Evolutionary conservation across 2,797 vertebrate species (phyloP), one percentile per base, ranked within the genome.

Genomic region (Alcedo atthis): DNA sequence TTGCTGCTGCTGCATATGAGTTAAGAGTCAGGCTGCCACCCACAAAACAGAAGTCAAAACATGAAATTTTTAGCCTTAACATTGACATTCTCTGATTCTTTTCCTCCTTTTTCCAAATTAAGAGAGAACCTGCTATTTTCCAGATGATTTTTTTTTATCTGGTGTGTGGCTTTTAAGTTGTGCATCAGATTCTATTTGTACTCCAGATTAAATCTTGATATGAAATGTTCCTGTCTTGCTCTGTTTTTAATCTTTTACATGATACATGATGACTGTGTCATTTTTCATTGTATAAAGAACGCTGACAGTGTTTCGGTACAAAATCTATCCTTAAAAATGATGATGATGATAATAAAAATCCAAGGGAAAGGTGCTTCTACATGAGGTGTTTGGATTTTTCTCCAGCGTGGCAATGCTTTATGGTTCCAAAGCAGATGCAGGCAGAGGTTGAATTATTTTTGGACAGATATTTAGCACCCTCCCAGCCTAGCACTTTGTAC

Each of bases 261-360:
- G 95, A 96, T 92, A 95, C 95, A 93, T 87, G 92, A 96, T 94
- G 94, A 95, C 96, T 93, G 81, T 67, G 91, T 97, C 97, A 95
- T 97, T 97, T 97, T 96, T 96, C 95, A 32, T 95, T 97, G 97
- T 97, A 91, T 96, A 95, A 40, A 96, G 92, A 97, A 97, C 91
- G 94, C 95, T 97, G 97, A 97, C 94, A 96, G 97, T 97, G 97
- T 98, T 98, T 98, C 82, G 92, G 85, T 97, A 98, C 93, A 96
- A 97, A 97, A 92, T 97, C 95, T 94, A 96, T 97, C 97, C 96
- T 97, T 96, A 75, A 95, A 95, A 96, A 94, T 84, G 10, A 95
- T 86, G 35, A 96, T 81, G 46, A 86, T 63, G 57, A 83, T 91
- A 96, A 95, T 97, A 94, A 94, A 97, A 96, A 94, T 87, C 90